Evolutionary conservation across 2,113 vertebrate genomes (phyloP), one percentile per base, ranked within the genome.

Genomic region (Herpetotheres cachinnans): DNA sequence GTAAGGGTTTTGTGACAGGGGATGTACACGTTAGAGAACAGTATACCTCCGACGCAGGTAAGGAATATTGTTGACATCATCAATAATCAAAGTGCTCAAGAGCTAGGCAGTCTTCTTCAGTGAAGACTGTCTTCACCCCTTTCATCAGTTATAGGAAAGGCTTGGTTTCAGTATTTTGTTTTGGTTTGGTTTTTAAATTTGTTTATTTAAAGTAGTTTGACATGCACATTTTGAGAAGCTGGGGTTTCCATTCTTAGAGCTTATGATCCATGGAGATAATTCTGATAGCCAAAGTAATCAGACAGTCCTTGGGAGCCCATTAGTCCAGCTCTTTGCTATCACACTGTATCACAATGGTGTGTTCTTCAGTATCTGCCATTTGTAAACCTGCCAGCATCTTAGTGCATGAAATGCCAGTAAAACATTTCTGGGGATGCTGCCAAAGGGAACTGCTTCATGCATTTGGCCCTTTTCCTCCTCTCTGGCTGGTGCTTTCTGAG

Each of bases 341-440:
- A 32, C 6, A 2, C 22, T 79, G 61, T 74, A 83, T 76, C 93
- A 78, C 58, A 79, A 40, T 66, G 50, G 50, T 34, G 81, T 52
- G 67, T 84, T 94, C 73, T 42, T 90, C 73, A 47, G 49, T n/a
- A 54, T 59, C 59, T 93, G 80, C 62, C 72, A 38, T 82, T 91
- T 85, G 93, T 66, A 85, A 95, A 58, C 47, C 32, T 88, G 86
- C 77, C 97, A 95, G 54, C 36, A 50, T 71, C 73, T 46, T 16
- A 24, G 70, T 38, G 73, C 90, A 4, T 13, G 62, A 83, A 94
- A 86, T 2, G 0, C 40, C 89, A 95, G 79, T 71, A 91, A 58
- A 94, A 87, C 62, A 54, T 76, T 97, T 94, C 90, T 94, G 96
- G 91, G 95, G 85, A 71, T 44, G 66, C n/a, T 97, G 95, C 97